A percentile compares a stretch with the other conserved stretches of the same genome.
These are phyloP conservation scores for Drosophila ochracea DNA, from an alignment of 2,888 invertebrate species.

Conservation along the genomic window DNA sequence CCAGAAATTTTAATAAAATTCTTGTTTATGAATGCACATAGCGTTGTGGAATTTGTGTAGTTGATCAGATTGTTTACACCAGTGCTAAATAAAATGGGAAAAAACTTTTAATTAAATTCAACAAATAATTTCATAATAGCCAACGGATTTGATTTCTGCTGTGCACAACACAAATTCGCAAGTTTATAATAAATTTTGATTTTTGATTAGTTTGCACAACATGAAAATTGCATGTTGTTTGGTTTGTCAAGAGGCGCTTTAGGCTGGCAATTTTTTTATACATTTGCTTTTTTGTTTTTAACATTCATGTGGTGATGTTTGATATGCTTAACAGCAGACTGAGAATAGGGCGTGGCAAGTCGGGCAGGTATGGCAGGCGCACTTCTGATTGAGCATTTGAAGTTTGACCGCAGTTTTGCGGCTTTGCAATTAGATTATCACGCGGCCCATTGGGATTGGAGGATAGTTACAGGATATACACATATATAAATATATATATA, in stretches of 20 bases:
- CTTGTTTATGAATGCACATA: neutral
- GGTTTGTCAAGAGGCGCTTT: constrained; percentile 42
- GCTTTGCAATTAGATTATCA: constrained; percentile 80
- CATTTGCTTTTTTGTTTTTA: constrained; percentile 14
- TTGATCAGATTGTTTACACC: constrained; percentile 39
- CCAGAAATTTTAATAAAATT: constrained; percentile 7
- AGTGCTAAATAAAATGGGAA: constrained; percentile 48
- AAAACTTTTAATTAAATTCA: constrained; percentile 70
- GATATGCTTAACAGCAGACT: constrained; percentile 18
- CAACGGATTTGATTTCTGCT: constrained; percentile 57
- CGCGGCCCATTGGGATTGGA: constrained; percentile 27
- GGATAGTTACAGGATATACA: neutral
- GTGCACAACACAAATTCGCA: constrained; percentile 15
- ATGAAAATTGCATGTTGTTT: constrained; percentile 58
- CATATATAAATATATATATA: too few relatives aligned
- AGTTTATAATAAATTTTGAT: constrained; percentile 46
- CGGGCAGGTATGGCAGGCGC: constrained; percentile 5
- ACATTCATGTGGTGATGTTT: constrained; percentile 15
- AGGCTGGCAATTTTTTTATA: neutral
- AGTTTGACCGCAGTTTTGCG: constrained; percentile 70
- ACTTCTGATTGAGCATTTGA: constrained; percentile 73
- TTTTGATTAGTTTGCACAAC: constrained; percentile 71
- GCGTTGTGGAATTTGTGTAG: constrained; percentile 5
- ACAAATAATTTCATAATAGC: constrained; percentile 61
- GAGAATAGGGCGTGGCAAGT: neutral